Percentiles rank a stretch among this genome's conserved stretches.
Evolutionary conservation across 1,140 invertebrate genomes (phyloP).

Genomic region (Saccostrea glomerata): DNA sequence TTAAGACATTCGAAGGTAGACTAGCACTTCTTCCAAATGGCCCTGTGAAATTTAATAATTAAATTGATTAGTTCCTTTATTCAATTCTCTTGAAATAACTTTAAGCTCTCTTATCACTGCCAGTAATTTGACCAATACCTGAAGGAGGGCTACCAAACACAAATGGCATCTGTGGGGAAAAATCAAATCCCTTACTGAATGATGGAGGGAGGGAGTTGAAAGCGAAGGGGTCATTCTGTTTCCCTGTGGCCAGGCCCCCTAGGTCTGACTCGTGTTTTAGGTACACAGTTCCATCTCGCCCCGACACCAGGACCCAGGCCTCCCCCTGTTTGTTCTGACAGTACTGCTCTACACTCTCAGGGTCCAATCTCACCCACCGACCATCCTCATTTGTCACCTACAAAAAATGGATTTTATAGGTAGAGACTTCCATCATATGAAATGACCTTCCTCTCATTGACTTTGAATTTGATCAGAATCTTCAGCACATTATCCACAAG

Average conservation of each 20-base stretch:
- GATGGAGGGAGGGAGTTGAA: slow-evolving; percentile 66
- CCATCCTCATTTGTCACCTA: slow-evolving; percentile 97
- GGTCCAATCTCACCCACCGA: slow-evolving; percentile 93
- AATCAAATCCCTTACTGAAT: slow-evolving; percentile 82
- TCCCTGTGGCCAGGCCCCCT: slow-evolving; percentile 34
- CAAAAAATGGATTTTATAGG: slow-evolving; percentile 4
- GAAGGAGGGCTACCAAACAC: slow-evolving; percentile 53
- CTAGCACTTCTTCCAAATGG: slow-evolving; percentile 67
- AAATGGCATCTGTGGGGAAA: slow-evolving; percentile 66
- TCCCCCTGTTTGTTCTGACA: slow-evolving; percentile 85
- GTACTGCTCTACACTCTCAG: slow-evolving; percentile 85
- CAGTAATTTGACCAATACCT: slow-evolving; percentile 44
- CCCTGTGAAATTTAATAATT: neutral
- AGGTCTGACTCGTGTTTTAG: slow-evolving; percentile 82
- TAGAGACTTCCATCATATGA: neutral
- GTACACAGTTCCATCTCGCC: slow-evolving; percentile 85
- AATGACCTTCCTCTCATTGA: neutral
- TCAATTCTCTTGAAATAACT: neutral
- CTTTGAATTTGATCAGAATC: too few relatives aligned
- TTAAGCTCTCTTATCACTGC: neutral
- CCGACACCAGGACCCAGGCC: slow-evolving; percentile 88
- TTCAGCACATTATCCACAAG: too few relatives aligned
- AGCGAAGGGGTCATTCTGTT: slow-evolving; percentile 72
- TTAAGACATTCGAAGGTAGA: slow-evolving; percentile 66
- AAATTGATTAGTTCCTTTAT: neutral